Percentiles rank a stretch among this genome's conserved stretches.
Evolutionary conservation across 1,140 invertebrate species (phyloP).

Genomic region (Drosophila subpulchrella): DNA sequence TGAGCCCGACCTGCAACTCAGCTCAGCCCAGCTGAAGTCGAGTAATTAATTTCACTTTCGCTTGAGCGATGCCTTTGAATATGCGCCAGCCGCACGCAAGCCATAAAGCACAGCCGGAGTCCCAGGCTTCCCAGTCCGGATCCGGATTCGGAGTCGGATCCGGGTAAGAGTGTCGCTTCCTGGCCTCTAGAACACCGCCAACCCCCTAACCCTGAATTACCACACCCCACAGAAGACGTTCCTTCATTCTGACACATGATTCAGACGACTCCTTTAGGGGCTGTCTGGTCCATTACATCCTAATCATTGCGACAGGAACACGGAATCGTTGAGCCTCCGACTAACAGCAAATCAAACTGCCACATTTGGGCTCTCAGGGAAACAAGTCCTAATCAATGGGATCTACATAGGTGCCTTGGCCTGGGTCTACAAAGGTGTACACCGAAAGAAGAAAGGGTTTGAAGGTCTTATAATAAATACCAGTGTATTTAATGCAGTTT

Average conservation of each 20-base stretch:
- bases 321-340: slow-evolving; percentile 8
- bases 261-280: background rate
- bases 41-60: slow-evolving; percentile 82
- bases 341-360: slow-evolving; percentile 8
- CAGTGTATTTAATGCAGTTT: no score
- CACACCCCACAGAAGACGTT: background rate
- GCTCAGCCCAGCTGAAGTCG: slow-evolving; percentile 37
- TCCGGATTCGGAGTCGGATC: background rate
- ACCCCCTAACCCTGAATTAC: no score
- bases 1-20: slow-evolving; percentile 15
- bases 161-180: slow-evolving; percentile 12
- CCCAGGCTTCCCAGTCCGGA: background rate
- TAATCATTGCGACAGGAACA: slow-evolving; percentile 20
- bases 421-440: background rate
- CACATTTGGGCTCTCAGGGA: background rate
- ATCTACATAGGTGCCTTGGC: background rate
- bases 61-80: slow-evolving; percentile 79
- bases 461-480: no score
- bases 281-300: slow-evolving; percentile 24
- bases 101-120: slow-evolving; percentile 29
- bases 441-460: no score
- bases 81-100: slow-evolving; percentile 65
- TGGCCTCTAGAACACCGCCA: background rate
- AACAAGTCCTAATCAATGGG: background rate
- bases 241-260: background rate